A percentile compares a stretch with the other conserved stretches of the same genome.
Evolutionary conservation across 2,797 vertebrate species (phyloP).

Genomic region (Synaphobranchus kaupii): DNA sequence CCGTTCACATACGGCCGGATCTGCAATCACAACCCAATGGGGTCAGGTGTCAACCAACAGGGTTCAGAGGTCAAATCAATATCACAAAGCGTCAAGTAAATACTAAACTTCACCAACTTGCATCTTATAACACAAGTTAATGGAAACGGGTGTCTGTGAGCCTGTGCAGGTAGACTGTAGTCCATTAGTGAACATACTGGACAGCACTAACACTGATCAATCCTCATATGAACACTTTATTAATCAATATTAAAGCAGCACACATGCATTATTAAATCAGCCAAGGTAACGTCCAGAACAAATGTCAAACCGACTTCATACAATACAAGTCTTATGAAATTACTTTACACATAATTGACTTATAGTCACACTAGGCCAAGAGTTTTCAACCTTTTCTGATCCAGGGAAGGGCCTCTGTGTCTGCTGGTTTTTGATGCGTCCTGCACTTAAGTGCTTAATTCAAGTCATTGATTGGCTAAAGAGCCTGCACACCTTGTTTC

Average conservation of each 20-base stretch:
- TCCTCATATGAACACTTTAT: neutral
- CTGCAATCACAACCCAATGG: conserved; percentile 61
- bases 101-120: conserved; percentile 7
- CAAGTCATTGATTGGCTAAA: too few species aligned
- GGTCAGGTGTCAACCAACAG: neutral
- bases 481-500: too few species aligned
- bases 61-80: neutral
- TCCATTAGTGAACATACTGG: neutral
- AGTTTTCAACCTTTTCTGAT: too few species aligned
- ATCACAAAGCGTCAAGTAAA: neutral
- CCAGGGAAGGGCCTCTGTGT: too few species aligned
- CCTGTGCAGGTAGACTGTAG: neutral
- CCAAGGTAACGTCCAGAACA: neutral
- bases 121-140: neutral
- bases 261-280: neutral
- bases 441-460: too few species aligned
- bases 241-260: neutral
- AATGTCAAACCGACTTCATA: neutral
- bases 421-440: too few species aligned
- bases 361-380: too few species aligned
- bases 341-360: neutral
- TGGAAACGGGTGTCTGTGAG: neutral
- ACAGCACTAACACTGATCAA: neutral
- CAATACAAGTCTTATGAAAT: neutral
- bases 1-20: conserved; percentile 92